Evolutionary conservation across 2,797 vertebrate genomes (phyloP), one percentile per base, ranked within the genome.

Genomic region (Centroberyx gerrardi): DNA sequence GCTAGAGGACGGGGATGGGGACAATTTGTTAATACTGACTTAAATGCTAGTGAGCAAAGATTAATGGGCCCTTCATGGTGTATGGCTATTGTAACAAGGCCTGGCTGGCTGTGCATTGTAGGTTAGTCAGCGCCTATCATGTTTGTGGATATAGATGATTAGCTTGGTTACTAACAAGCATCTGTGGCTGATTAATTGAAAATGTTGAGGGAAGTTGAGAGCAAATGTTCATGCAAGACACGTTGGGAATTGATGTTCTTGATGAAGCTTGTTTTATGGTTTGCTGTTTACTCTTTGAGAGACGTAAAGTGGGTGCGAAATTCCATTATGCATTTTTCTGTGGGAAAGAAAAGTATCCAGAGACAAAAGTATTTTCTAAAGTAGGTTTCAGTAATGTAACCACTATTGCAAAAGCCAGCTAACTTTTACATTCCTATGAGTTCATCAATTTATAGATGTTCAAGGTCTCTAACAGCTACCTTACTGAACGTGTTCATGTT

Each of bases 361-460:
- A 44, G 49, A 80, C 44, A 68, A 5, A 1, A 62, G 42, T 84
- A 78, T 79, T 79, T 82, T 75, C 58, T 72, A 48, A 72, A 75
- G 64, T 54, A 73, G 68, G 18, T 76, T 83, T 81, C 66, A 85
- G 74, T 78, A 66, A 87, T 79, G 81, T 42, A 79, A 54, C 62
- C 54, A 29, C 17, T 3, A 61, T 44, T 65, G 58, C 28, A 54
- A 74, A 73, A 46, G 65, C 49, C 68, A 17, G 62, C 38, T 15
- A 72, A 62, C 55, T 48, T n/a, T 53, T 78, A 42, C 38, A 62
- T 64, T 74, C 52, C 52, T 33, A 33, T 38, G 72, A 53, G 29
- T 49, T 49, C 17, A 49, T 36, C 17, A 29, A 18, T 59, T 76
- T 68, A 46, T 0, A 62, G 49, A 44, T 69, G 68, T 77, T 80